Conservation (phyloP, 2,888 invertebrate genomes). For the Temnothorax unifasciatus region DNA sequence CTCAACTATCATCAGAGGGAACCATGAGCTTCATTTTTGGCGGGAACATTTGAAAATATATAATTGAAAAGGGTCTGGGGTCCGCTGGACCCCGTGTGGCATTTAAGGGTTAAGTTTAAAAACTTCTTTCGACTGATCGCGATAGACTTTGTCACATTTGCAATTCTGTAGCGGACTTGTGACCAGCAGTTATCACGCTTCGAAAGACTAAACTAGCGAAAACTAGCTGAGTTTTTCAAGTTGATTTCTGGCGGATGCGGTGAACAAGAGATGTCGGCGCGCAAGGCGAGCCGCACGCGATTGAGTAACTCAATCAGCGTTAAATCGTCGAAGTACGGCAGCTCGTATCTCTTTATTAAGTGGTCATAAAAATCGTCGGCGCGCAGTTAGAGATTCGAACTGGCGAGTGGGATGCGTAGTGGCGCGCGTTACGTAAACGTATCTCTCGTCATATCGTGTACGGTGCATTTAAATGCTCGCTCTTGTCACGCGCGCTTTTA, state of each 20-base stretch:
- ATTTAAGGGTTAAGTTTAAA: too few species aligned
- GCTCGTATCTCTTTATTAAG: constrained; percentile 54
- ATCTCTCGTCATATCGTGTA: not conserved
- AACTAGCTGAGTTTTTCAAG: constrained; percentile 35
- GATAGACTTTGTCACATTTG: constrained; percentile 15
- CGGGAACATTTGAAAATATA: too few species aligned
- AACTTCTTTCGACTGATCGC: not conserved
- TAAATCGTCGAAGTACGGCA: constrained; percentile 43
- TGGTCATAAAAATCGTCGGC: constrained; percentile 46
- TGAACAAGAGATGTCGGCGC: not conserved
- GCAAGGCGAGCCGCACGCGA: not conserved
- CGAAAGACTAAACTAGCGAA: not conserved
- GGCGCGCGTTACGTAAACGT: constrained; percentile 38
- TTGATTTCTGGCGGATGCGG: constrained; percentile 30
- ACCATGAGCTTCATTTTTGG: too few species aligned
- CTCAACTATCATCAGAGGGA: too few species aligned
- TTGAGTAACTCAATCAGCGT: constrained; percentile 56
- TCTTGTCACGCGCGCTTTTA: constrained; percentile 45
- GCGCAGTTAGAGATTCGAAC: constrained; percentile 22
- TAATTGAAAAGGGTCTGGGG: too few species aligned
- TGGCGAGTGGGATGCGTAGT: not conserved
- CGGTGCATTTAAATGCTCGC: constrained; percentile 42
- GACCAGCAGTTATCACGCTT: constrained; percentile 6
- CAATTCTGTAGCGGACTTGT: constrained; percentile 14
- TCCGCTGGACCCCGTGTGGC: too few species aligned